Evolutionary conservation across 2,113 vertebrate species (phyloP).

Genomic region (Coreoperca whiteheadi): DNA sequence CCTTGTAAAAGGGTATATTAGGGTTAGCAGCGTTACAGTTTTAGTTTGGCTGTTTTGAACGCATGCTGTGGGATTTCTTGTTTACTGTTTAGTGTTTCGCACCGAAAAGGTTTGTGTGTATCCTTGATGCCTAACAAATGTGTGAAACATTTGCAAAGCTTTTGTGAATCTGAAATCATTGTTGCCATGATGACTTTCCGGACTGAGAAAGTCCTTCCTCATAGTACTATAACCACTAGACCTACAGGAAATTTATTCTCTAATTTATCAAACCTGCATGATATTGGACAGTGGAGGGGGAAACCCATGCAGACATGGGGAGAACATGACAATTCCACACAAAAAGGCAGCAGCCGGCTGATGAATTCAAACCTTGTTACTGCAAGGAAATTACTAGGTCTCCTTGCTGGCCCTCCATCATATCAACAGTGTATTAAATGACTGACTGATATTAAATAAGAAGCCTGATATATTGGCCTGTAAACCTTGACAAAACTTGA

Average conservation of each 20-base stretch:
- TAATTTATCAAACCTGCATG: not conserved
- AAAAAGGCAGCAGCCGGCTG: not conserved
- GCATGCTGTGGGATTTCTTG: too few species aligned
- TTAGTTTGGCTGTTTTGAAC: not conserved
- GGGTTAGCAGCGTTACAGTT: not conserved
- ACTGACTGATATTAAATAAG: not conserved
- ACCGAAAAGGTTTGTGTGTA: not conserved
- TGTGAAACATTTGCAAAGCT: not conserved
- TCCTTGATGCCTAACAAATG: not conserved
- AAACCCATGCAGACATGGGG: too few species aligned
- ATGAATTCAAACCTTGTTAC: not conserved
- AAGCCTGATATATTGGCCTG: not conserved
- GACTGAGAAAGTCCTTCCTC: too few species aligned
- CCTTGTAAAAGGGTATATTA: not conserved
- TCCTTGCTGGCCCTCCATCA: not conserved
- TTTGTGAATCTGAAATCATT: not conserved
- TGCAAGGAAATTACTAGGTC: too few species aligned
- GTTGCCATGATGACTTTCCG: too few species aligned
- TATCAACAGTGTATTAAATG: not conserved
- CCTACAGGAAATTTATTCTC: not conserved
- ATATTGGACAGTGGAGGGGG: not conserved
- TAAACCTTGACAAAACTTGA: slow-evolving; percentile 12
- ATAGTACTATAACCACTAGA: not conserved
- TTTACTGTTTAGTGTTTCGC: not conserved
- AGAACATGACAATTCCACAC: not conserved